phyloP scores from a whole-genome alignment of 2,113 vertebrate species.

The Oreotrochilus melanogaster region DNA sequence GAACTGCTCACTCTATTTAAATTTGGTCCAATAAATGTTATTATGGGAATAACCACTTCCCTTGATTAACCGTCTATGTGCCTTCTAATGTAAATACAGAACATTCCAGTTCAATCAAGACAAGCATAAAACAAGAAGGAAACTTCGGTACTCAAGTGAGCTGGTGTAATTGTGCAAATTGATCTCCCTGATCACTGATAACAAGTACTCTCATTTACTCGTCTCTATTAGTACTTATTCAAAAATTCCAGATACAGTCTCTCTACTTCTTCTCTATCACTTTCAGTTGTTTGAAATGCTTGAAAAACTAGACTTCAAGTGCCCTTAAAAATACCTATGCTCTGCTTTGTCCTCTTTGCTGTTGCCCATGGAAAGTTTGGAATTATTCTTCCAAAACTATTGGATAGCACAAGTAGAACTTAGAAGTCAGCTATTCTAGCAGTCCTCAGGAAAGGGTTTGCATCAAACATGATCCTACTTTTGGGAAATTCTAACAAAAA shows the following conservation, averaged over 20 bases:
- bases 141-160: neutral
- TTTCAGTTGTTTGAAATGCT: neutral
- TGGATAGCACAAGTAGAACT: neutral
- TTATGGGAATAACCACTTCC: neutral
- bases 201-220: neutral
- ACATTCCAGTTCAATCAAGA: neutral
- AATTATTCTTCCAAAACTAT: neutral
- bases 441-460: neutral
- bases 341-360: neutral
- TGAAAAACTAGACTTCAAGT: neutral
- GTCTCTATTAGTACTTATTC: neutral
- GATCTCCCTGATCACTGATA: neutral
- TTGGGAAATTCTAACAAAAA: neutral
- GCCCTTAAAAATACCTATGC: neutral
- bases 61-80: neutral
- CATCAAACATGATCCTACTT: neutral
- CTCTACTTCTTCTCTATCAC: neutral
- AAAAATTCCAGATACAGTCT: neutral
- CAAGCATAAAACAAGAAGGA: neutral
- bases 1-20: neutral
- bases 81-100: neutral
- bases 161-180: neutral
- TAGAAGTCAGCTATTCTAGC: neutral
- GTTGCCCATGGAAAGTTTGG: neutral
- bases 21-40: neutral